Conservation (phyloP, 37 sponge, comb jelly and placozoan genomes). For the Amphimedon queenslandica region DNA sequence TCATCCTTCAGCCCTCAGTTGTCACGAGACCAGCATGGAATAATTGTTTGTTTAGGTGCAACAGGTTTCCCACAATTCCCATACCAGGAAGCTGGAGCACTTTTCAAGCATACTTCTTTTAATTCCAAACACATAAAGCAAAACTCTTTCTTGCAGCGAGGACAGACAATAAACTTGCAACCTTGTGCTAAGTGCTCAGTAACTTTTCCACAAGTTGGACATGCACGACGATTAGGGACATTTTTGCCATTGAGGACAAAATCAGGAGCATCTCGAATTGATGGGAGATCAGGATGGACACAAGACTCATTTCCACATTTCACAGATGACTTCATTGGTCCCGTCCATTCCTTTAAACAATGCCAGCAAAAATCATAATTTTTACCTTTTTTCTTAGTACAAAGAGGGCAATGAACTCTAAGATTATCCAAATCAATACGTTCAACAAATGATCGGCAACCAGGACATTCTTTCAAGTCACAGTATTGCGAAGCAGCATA, state of each 20-base stretch:
- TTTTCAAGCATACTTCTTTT: neutral
- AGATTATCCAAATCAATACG: slow-evolving; percentile 34
- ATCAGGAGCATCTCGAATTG: slow-evolving; percentile 20
- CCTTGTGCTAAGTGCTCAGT: slow-evolving; percentile 31
- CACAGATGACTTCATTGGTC: slow-evolving; percentile 11
- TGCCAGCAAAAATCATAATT: slow-evolving; percentile 60
- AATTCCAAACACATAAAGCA: slow-evolving; percentile 1
- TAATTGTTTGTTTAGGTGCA: neutral
- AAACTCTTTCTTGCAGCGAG: neutral
- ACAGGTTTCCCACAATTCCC: neutral
- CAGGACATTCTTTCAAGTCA: slow-evolving; percentile 56
- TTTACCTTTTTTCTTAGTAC: slow-evolving; percentile 40
- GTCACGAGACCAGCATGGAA: neutral
- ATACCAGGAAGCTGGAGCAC: neutral
- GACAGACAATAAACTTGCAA: neutral
- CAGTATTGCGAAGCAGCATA: slow-evolving; percentile 33
- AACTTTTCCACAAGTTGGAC: slow-evolving; percentile 51
- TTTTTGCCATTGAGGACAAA: slow-evolving; percentile 15
- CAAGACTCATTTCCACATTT: slow-evolving; percentile 45
- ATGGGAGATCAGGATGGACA: slow-evolving; percentile 12
- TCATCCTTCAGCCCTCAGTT: no score
- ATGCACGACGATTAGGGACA: slow-evolving; percentile 45
- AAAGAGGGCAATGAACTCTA: slow-evolving; percentile 34
- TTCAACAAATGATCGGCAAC: slow-evolving; percentile 46
- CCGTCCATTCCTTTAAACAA: slow-evolving; percentile 49